These are phyloP conservation scores for Onychorhynchus coronatus DNA, from an alignment of 2,113 vertebrate species.

Conservation along the genomic window DNA sequence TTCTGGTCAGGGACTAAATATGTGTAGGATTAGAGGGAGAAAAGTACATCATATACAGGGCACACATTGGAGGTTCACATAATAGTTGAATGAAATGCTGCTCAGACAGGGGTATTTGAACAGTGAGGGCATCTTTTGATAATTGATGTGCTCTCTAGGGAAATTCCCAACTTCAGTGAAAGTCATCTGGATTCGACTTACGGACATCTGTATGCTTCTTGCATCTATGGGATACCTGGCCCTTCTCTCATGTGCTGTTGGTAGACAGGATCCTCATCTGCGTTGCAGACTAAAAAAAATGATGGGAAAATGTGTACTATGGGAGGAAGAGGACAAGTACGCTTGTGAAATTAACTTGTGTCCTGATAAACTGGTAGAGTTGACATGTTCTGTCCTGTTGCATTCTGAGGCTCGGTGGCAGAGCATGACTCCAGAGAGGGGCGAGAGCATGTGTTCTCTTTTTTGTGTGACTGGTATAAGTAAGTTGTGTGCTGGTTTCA, in stretches of 20 bases:
- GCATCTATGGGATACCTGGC: neutral
- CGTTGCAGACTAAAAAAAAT: neutral
- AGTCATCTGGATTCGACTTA: neutral
- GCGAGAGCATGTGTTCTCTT: neutral
- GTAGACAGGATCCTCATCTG: neutral
- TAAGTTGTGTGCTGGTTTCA: neutral
- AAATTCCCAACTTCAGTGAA: neutral
- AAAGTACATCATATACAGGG: neutral
- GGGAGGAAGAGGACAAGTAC: neutral
- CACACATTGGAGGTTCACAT: neutral
- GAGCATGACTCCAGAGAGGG: neutral
- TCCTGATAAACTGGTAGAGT: neutral
- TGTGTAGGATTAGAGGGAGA: neutral
- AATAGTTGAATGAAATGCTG: neutral
- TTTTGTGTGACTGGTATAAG: neutral
- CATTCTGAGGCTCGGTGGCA: neutral
- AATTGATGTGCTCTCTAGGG: neutral
- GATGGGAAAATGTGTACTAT: fast-evolving
- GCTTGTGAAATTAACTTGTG: neutral
- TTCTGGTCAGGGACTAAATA: neutral
- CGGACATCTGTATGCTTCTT: neutral
- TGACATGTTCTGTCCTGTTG: neutral
- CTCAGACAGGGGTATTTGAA: neutral
- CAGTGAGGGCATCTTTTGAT: neutral
- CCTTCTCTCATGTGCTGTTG: neutral